Percentiles rank a stretch among this genome's conserved stretches.
Evolutionary conservation across 1,140 invertebrate genomes (phyloP).

Genomic region (Xylocopa sonorina): DNA sequence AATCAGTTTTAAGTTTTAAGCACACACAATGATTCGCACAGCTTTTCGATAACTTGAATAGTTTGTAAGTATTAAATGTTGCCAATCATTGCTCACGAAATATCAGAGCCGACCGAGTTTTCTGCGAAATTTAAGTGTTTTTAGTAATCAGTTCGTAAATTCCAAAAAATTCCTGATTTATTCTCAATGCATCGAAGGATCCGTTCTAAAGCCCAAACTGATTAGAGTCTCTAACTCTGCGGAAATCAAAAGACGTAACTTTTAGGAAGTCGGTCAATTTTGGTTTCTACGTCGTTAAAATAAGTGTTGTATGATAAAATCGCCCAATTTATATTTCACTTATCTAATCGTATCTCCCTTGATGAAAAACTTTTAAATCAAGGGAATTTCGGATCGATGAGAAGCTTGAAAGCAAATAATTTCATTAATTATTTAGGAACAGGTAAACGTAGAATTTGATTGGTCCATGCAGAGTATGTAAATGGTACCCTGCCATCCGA

Average conservation of each 20-base stretch:
- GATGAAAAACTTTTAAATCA: conserved; percentile 1
- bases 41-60: not conserved
- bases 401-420: not conserved
- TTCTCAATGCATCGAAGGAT: too few species aligned
- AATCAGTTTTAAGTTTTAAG: conserved; percentile 32
- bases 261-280: too few species aligned
- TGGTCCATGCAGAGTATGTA: conserved; percentile 43
- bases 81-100: conserved; percentile 21
- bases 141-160: not conserved
- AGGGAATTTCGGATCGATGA: not conserved
- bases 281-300: too few species aligned
- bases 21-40: conserved; percentile 37
- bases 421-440: not conserved
- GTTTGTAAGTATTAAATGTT: not conserved
- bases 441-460: conserved; percentile 19
- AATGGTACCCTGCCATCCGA: conserved; percentile 39
- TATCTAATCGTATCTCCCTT: not conserved
- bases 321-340: not conserved
- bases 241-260: too few species aligned
- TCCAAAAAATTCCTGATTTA: not conserved
- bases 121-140: not conserved
- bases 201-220: too few species aligned
- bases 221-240: too few species aligned
- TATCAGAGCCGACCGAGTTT: conserved; percentile 44
- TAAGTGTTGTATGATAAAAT: not conserved